phyloP scores from a whole-genome alignment of 1,140 invertebrate genomes.

The Aphidius gifuensis region DNA sequence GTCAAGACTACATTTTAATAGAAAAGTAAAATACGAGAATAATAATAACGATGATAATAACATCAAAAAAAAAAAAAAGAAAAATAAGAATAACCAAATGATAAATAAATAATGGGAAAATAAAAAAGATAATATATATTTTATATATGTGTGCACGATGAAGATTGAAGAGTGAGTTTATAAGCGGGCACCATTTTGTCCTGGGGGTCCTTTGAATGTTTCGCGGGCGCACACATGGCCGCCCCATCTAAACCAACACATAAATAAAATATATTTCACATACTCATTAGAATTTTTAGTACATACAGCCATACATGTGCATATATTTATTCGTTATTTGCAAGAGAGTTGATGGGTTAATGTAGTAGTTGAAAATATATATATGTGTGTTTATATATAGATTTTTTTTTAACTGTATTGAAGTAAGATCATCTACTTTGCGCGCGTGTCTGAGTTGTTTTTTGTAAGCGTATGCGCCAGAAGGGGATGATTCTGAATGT shows the following conservation, averaged over 20 bases:
- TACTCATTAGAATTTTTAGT: conserved; percentile 40
- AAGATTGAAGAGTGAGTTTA: conserved; percentile 40
- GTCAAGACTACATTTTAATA: neutral
- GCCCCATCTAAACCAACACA: conserved; percentile 7
- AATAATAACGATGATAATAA: neutral
- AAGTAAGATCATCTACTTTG: conserved; percentile 27
- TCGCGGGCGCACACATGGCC: conserved; percentile 21
- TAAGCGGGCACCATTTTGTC: conserved; percentile 53
- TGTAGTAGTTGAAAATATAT: neutral
- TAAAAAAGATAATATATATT: conserved; percentile 38
- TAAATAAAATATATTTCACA: conserved; percentile 26
- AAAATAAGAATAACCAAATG: neutral
- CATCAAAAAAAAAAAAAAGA: neutral
- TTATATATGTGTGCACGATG: too few relatives aligned
- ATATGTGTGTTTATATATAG: neutral
- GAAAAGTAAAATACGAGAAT: too few relatives aligned
- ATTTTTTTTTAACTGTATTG: neutral
- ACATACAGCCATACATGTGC: conserved; percentile 24
- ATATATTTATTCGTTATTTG: conserved; percentile 11
- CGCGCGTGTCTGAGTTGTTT: conserved; percentile 21
- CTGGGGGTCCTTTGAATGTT: conserved; percentile 47
- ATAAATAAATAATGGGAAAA: neutral
- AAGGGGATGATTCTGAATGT: conserved; percentile 44
- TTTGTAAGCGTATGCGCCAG: conserved; percentile 20
- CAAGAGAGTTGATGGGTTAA: neutral